Evolutionary conservation across 1,140 invertebrate species (phyloP).

Genomic region (Sesamia nonagrioides): DNA sequence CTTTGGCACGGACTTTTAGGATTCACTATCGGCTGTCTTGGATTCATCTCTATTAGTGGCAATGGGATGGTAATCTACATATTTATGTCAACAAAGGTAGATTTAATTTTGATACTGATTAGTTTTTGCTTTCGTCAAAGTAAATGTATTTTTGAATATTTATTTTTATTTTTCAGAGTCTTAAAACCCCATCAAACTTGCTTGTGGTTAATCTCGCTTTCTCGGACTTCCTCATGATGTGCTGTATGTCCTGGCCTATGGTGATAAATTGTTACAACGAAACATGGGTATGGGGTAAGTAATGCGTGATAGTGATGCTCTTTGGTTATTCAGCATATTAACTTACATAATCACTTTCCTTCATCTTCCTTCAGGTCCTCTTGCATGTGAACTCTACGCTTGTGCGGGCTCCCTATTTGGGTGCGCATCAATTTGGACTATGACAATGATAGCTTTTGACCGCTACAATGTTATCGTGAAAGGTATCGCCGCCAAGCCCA

Average conservation of each 20-base stretch:
- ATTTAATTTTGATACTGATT: not conserved
- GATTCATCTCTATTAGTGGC: constrained; percentile 91
- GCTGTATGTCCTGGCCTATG: constrained; percentile 94
- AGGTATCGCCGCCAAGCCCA: constrained; percentile 90
- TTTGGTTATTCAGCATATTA: not conserved
- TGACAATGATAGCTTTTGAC: constrained; percentile 95
- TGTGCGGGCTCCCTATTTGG: constrained; percentile 94
- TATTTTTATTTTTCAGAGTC: constrained; percentile 78
- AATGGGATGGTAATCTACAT: constrained; percentile 96
- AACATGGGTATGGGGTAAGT: constrained; percentile 93
- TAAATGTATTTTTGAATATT: not conserved
- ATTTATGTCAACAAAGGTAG: constrained; percentile 89
- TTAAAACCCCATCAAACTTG: constrained; percentile 95
- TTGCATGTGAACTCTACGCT: constrained; percentile 94
- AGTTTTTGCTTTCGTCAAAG: not conserved
- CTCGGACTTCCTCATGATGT: constrained; percentile 96
- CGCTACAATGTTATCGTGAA: constrained; percentile 96
- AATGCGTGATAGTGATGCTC: not conserved
- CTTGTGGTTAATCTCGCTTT: constrained; percentile 95
- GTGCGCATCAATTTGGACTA: constrained; percentile 94
- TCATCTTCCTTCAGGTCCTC: constrained; percentile 86
- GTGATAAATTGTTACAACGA: constrained; percentile 95
- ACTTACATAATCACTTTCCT: not conserved
- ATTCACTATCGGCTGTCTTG: constrained; percentile 89
- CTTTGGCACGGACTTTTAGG: constrained; percentile 90